Base-by-base conservation (phyloP, 2,797 vertebrate genomes). In the Rhyacichthys aspro region DNA sequence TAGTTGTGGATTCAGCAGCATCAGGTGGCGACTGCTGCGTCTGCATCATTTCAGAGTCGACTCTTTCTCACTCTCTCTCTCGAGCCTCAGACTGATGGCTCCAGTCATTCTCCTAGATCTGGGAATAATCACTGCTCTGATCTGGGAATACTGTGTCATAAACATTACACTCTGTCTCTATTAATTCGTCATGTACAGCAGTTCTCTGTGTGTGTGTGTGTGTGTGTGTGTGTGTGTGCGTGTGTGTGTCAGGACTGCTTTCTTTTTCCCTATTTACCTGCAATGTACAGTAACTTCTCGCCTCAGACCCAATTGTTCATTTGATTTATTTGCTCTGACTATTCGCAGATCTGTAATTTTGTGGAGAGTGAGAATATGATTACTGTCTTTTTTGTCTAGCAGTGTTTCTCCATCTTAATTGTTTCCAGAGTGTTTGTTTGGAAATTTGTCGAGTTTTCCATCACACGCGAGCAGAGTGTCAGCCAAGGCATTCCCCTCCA, bases 341-440 rank as follows among this genome's bases (percentile, higher is more conserved):
- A 6, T 28, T 28, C 7, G 23, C 23, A 28, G 2, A 28, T 28
- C 23, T 28, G n/a, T 17, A 10, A 49, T 36, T 17, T 49, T 17
- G 33, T 16, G 3, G 15, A 19, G 19, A 16, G 50, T 6, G 17
- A 38, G 49, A 53, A 17, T 58, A 43, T 73, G 42, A 75, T 44
- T 68, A n/a, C 32, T 66, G 36, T 72, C 38, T 68, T 15, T 78
- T 61, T 68, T 37, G 45, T 70, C 46, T 70, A 54, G 67, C 57
- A 34, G n/a, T 69, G 58, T 77, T 74, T 76, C 62, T 50, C 38
- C 55, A 32, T 82, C 61, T 75, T 85, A 89, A 89, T 86, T 85
- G 83, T 79, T 89, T 89, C 88, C 89, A 88, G 85, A 86, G 78
- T 86, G 80, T 87, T 89, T 90, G 86, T 86, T 88, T 86, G 85